Evolutionary conservation across 1,140 invertebrate genomes (phyloP).

Genomic region (Aphidius ervi): DNA sequence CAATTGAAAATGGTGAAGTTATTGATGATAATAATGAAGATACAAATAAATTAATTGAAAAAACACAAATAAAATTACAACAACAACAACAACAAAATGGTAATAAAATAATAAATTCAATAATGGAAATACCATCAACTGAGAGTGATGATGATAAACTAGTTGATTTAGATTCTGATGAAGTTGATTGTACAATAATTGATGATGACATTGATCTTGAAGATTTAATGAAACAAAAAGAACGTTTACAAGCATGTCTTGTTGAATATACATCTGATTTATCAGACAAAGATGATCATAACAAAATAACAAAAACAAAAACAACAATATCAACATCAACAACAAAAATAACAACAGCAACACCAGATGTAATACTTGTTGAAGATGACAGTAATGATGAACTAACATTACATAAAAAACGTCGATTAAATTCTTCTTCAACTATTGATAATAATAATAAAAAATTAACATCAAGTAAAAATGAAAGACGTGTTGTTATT

Average conservation of each 20-base stretch:
- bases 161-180: conserved; percentile 69
- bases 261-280: conserved; percentile 52
- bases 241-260: conserved; percentile 58
- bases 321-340: conserved; percentile 32
- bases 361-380: conserved; percentile 48
- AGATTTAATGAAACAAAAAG: conserved; percentile 83
- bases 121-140: conserved; percentile 67
- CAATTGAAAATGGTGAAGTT: conserved; percentile 43
- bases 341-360: conserved; percentile 31
- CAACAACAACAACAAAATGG: conserved; percentile 37
- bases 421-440: conserved; percentile 38
- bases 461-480: conserved; percentile 35
- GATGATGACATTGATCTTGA: conserved; percentile 84
- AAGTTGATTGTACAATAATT: conserved; percentile 68
- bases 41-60: conserved; percentile 3
- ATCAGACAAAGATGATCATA: conserved; percentile 44
- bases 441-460: conserved; percentile 39
- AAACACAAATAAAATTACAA: conserved; percentile 31
- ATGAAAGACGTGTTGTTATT: conserved; percentile 45
- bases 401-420: conserved; percentile 33
- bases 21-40: no score
- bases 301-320: conserved; percentile 23
- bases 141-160: conserved; percentile 64
- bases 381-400: conserved; percentile 48
- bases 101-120: conserved; percentile 33